Conservation (phyloP, 2,888 invertebrate species). For the Disparrhopalites patrizii region DNA sequence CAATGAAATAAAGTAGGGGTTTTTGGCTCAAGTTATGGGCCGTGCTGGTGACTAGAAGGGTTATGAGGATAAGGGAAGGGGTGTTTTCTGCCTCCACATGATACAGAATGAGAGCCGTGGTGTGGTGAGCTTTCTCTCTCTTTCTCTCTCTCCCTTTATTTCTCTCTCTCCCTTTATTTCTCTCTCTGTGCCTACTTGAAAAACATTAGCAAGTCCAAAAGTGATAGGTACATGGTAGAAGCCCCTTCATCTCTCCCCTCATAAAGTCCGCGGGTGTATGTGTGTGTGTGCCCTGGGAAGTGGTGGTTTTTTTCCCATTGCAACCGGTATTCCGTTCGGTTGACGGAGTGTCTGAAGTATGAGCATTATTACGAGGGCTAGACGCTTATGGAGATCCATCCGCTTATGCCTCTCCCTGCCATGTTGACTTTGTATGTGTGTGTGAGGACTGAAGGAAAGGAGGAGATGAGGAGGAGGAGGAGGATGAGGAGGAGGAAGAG, state of each 20-base stretch:
- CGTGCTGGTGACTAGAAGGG: not conserved
- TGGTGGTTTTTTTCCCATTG: slow-evolving; percentile 1
- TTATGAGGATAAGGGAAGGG: slow-evolving; percentile 1
- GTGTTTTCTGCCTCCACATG: not conserved
- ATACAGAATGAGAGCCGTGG: too few relatives aligned
- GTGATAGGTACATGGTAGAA: too few relatives aligned
- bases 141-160: too few relatives aligned
- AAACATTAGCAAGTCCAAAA: too few relatives aligned
- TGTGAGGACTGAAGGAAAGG: not conserved
- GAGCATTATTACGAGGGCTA: slow-evolving; percentile 4
- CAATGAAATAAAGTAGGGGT: not conserved
- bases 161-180: too few relatives aligned
- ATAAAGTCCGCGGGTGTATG: not conserved
- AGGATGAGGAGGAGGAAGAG: too few relatives aligned
- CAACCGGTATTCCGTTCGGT: slow-evolving; percentile 8
- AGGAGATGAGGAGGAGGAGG: too few relatives aligned
- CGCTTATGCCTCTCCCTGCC: not conserved
- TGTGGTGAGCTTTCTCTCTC: too few relatives aligned
- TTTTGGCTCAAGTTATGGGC: not conserved
- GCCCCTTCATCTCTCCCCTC: too few relatives aligned
- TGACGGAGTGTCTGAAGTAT: slow-evolving; percentile 11
- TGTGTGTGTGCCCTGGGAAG: not conserved
- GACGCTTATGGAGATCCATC: slow-evolving; percentile 5
- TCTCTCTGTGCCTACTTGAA: too few relatives aligned
- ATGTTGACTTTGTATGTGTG: slow-evolving; percentile 18